A percentile compares a stretch with the other conserved stretches of the same genome.
These are phyloP conservation scores for Triplophysa yarkandensis DNA, from an alignment of 2,797 vertebrate genomes.

Conservation along the genomic window DNA sequence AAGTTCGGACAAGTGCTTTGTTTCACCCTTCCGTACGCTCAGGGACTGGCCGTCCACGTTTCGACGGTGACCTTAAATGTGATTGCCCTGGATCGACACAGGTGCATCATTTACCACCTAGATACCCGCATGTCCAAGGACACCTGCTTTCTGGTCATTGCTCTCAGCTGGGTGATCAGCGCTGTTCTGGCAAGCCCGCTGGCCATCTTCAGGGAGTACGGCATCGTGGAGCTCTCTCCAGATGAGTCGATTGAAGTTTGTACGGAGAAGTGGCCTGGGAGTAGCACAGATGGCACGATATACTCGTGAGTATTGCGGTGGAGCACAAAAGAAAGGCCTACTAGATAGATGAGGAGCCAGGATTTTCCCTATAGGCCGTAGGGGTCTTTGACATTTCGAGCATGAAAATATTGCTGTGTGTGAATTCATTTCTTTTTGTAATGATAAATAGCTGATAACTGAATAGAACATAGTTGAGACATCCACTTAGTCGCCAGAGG, in stretches of 20 bases:
- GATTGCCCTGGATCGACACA: conserved; percentile 88
- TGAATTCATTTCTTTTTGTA: no score
- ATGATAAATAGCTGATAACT: no score
- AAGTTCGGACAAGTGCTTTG: conserved; percentile 88
- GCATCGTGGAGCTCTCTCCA: conserved; percentile 81
- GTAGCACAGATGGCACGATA: conserved; percentile 83
- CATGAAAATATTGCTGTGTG: neutral
- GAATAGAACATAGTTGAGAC: no score
- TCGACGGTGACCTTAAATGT: conserved; percentile 92
- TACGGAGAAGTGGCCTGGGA: conserved; percentile 89
- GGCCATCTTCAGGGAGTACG: conserved; percentile 92
- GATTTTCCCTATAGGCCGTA: neutral
- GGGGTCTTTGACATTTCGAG: neutral
- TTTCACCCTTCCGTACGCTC: conserved; percentile 90
- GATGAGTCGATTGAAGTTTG: conserved; percentile 87
- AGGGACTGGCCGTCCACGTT: conserved; percentile 90
- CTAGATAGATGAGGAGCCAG: neutral
- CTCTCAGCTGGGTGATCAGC: conserved; percentile 86
- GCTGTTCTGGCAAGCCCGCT: conserved; percentile 89
- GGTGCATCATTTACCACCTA: conserved; percentile 90
- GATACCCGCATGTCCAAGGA: conserved; percentile 90
- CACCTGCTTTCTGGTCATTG: conserved; percentile 89
- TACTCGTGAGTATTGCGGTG: conserved; percentile 67
- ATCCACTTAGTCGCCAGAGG: no score
- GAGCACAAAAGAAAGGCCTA: neutral